Evolutionary conservation across 2,797 vertebrate genomes (phyloP), one percentile per base, ranked within the genome.

Genomic region (Enteromius paludinosus): DNA sequence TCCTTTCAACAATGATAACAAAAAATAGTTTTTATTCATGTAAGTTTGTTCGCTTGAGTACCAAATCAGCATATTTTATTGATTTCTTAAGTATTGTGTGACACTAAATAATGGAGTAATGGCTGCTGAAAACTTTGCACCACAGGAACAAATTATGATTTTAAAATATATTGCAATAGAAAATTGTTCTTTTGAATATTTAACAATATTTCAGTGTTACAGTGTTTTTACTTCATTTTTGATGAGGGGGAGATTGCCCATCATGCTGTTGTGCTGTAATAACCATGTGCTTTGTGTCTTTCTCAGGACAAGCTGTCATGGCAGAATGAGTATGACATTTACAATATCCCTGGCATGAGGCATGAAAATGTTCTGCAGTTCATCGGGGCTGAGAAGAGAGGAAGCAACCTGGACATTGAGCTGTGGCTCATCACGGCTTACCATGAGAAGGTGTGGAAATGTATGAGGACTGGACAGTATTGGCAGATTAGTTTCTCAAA

Each of bases 301-400:
- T 76, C 35, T 1, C 89, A 97, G 97, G 95, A 98, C 87, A 97
- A 97, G 75, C 94, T 95, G 85, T 97, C 97, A 0, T 98, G 97
- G 97, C 97, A 98, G 91, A 98, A 98, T 0, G 97, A 98, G 85
- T 97, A 96, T 6, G 97, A 98, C 88, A 95, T 98, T 79, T 98
- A 95, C 92, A 97, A 91, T 84, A 84, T 97, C 75, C 95, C 94
- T 0, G 96, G 97, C 28, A 98, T 98, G 96, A 96, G 95, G 85
- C 97, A 98, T 8, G 97, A 98, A 82, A 98, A 98, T 82, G 93
- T 98, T 82, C 85, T 98, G 68, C 95, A 97, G 47, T 98, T 98
- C 90, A 94, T 98, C 0, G 96, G 96, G 0, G 96, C 96, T 0
- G 97, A 98, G 93, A 98, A 96, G 78, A 93, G 97, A 88, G 96